Percentiles rank a stretch among this genome's conserved stretches.
Evolutionary conservation across 2,113 vertebrate genomes (phyloP).

Genomic region (Furnarius figulus): DNA sequence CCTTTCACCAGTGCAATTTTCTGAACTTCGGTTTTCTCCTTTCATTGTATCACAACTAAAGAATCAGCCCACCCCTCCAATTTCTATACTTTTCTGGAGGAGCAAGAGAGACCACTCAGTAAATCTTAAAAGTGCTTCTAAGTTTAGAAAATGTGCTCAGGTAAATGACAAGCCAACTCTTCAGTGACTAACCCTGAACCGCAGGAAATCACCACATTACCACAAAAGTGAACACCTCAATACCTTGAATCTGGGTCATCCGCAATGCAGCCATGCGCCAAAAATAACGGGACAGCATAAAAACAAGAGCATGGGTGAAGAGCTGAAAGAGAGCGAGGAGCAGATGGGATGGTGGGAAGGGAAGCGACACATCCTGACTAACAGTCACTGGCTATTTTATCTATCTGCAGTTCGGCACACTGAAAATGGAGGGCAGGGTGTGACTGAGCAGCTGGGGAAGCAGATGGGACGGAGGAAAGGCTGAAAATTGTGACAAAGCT

Average conservation of each 20-base stretch:
- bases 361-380: constrained; percentile 57
- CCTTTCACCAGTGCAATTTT: neutral
- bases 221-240: neutral
- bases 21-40: neutral
- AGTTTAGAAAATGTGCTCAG: neutral
- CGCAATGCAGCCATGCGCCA: constrained; percentile 49
- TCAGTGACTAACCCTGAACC: neutral
- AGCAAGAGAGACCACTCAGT: neutral
- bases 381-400: constrained; percentile 47
- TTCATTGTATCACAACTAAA: neutral
- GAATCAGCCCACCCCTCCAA: neutral
- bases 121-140: neutral
- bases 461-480: constrained; percentile 57
- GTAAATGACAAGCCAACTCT: neutral
- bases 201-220: neutral
- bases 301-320: neutral
- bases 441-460: constrained; percentile 63
- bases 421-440: constrained; percentile 59
- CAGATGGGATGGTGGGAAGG: constrained; percentile 63
- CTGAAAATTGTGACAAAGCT: constrained; percentile 56
- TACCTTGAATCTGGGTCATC: constrained; percentile 13
- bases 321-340: constrained; percentile 3
- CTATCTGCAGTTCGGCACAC: neutral
- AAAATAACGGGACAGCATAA: constrained; percentile 17
- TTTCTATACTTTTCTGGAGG: neutral